Percentiles rank a stretch among this genome's conserved stretches.
phyloP scores from a whole-genome alignment of 2,888 invertebrate genomes.

The Helobdella robusta region DNA sequence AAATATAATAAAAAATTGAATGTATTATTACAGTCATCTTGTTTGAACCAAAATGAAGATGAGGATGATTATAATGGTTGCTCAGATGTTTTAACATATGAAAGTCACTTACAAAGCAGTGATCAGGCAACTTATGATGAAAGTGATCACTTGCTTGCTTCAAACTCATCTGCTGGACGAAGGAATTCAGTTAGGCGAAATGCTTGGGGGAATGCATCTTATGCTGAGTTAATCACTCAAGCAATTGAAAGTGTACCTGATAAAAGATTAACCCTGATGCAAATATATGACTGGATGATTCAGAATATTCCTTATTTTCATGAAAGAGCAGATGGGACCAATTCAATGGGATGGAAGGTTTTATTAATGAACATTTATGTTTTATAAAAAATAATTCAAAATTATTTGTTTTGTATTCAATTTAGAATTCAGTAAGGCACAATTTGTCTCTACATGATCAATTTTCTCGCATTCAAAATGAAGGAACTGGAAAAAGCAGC shows the following conservation, averaged over 20 bases:
- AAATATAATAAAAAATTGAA: no score
- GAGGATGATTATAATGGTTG: no score
- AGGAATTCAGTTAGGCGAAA: slow-evolving; percentile 34
- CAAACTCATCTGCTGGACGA: no score
- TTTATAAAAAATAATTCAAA: neutral
- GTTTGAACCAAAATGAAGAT: no score
- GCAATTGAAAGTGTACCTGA: slow-evolving; percentile 92
- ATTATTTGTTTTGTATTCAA: neutral
- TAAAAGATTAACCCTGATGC: slow-evolving; percentile 85
- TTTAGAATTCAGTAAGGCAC: slow-evolving; percentile 25
- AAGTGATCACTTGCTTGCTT: no score
- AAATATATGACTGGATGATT: slow-evolving; percentile 98
- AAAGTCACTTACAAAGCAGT: no score
- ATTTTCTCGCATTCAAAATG: slow-evolving; percentile 24
- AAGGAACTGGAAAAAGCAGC: slow-evolving; percentile 26
- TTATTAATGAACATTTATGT: no score
- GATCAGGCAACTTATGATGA: no score
- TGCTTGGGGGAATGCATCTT: slow-evolving; percentile 56
- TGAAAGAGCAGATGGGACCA: slow-evolving; percentile 97
- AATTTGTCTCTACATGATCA: slow-evolving; percentile 26
- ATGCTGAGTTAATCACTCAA: slow-evolving; percentile 96
- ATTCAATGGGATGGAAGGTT: slow-evolving; percentile 99
- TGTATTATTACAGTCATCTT: no score
- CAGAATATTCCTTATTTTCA: slow-evolving; percentile 98
- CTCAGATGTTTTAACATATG: no score